These are phyloP conservation scores for Drosophila rufa DNA, from an alignment of 1,140 invertebrate genomes.

Conservation along the genomic window DNA sequence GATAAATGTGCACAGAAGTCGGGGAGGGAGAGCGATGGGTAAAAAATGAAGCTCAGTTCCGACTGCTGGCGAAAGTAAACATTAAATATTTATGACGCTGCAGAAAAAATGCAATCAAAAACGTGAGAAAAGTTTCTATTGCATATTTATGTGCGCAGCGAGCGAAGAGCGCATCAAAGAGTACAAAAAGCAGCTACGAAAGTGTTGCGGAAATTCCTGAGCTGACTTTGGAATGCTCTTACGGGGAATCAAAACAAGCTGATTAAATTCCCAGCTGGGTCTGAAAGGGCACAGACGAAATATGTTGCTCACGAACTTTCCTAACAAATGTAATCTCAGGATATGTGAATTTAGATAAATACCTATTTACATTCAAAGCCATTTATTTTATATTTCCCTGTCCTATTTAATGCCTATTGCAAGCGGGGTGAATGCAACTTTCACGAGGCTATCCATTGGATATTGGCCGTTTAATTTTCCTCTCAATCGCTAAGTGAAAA, in stretches of 20 bases:
- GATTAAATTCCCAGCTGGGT: background rate
- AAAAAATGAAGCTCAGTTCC: conserved; percentile 41
- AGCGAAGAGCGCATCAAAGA: conserved; percentile 34
- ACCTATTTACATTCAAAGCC: too few relatives aligned
- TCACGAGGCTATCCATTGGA: background rate
- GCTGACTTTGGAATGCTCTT: conserved; percentile 49
- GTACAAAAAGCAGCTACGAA: conserved; percentile 18
- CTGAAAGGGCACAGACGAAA: background rate
- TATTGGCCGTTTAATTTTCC: background rate
- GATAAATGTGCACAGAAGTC: conserved; percentile 36
- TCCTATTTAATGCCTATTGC: background rate
- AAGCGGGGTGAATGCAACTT: background rate
- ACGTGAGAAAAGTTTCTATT: conserved; percentile 83
- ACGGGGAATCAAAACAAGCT: conserved; percentile 4
- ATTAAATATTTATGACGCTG: conserved; percentile 80
- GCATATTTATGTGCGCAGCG: conserved; percentile 75
- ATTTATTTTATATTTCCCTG: background rate
- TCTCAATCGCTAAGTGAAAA: background rate
- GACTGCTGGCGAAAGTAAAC: conserved; percentile 53
- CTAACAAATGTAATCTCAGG: background rate
- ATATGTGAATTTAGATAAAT: background rate
- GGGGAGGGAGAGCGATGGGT: background rate
- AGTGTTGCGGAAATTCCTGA: conserved; percentile 1
- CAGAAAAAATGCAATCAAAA: conserved; percentile 81
- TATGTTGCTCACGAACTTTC: background rate